A percentile compares a stretch with the other conserved stretches of the same genome.
These are phyloP conservation scores for Ladona fulva DNA, from an alignment of 1,140 invertebrate species.

Conservation along the genomic window DNA sequence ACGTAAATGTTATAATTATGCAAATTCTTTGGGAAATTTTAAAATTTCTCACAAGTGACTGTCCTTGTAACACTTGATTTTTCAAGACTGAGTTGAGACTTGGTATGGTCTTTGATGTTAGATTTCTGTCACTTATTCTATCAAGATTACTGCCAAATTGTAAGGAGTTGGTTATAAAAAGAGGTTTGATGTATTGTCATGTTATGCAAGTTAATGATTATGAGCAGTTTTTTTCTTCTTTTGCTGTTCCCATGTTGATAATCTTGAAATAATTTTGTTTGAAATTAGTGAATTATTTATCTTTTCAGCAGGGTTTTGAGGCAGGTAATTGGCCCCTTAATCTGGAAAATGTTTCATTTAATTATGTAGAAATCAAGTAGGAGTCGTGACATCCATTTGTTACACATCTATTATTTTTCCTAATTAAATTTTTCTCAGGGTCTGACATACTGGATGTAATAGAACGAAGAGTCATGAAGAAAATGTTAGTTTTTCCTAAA, in stretches of 20 bases:
- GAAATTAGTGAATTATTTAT: neutral
- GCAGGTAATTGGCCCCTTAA: neutral
- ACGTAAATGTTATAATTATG: neutral
- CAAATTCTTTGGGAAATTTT: neutral
- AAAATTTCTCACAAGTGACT: neutral
- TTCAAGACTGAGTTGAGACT: constrained; percentile 2
- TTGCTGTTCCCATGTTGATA: neutral
- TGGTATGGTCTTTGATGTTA: neutral
- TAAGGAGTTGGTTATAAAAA: neutral
- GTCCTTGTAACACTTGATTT: neutral
- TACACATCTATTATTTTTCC: neutral
- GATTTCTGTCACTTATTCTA: neutral
- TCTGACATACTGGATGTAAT: neutral
- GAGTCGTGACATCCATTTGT: neutral
- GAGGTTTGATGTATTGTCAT: neutral
- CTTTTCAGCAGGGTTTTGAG: neutral
- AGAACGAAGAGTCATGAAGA: neutral
- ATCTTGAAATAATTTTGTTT: neutral
- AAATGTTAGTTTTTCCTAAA: neutral
- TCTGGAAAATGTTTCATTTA: neutral
- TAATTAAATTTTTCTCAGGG: constrained; percentile 7
- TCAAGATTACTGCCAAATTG: neutral
- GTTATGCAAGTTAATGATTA: neutral
- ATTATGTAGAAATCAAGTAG: neutral
- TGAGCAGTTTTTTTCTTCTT: neutral